Evolutionary conservation across 2,113 vertebrate species (phyloP), one percentile per base, ranked within the genome.

Genomic region (Eleginops maclovinus): DNA sequence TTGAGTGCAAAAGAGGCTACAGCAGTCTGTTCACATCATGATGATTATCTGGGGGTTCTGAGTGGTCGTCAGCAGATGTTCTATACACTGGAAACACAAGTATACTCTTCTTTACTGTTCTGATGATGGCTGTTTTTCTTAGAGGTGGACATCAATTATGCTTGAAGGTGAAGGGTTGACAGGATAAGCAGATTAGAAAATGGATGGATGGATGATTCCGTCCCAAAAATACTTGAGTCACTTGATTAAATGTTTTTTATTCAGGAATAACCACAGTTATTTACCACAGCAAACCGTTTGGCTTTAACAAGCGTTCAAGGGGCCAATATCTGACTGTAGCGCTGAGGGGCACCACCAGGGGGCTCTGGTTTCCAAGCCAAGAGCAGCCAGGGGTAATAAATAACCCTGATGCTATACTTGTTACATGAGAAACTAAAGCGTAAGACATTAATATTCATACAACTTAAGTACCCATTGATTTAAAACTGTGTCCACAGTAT

Each of bases 301-400:
- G 40, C 51, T 65, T 75, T 54, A 50, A 16, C 24, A 69, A 63
- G n/a, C 43, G 44, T 59, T 68, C 16, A 63, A 13, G 10, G 65
- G 44, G 49, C 28, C 50, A 26, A 28, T 36, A 19, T 2, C 40
- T 64, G 67, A 58, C 19, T 94, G 93, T 84, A 91, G 85, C 71
- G 56, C 77, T 55, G 19, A 73, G 79, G 91, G 83, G 85, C 78
- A 89, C 93, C 93, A 94, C 85, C 83, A 95, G 94, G 92, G 88
- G 93, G 93, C 93, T 94, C 93, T 77, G 88, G 89, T 83, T 90
- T 93, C 93, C 92, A 94, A 88, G 92, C 87, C 90, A 91, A 88
- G 62, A 71, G 69, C 72, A 84, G 41, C 72, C 63, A 46, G 81
- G 88, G 90, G 86, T 84, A 91, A 77, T 89, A 85, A 54, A 70